phyloP scores from a whole-genome alignment of 2,797 vertebrate genomes.

The Sebastiscus tertius region DNA sequence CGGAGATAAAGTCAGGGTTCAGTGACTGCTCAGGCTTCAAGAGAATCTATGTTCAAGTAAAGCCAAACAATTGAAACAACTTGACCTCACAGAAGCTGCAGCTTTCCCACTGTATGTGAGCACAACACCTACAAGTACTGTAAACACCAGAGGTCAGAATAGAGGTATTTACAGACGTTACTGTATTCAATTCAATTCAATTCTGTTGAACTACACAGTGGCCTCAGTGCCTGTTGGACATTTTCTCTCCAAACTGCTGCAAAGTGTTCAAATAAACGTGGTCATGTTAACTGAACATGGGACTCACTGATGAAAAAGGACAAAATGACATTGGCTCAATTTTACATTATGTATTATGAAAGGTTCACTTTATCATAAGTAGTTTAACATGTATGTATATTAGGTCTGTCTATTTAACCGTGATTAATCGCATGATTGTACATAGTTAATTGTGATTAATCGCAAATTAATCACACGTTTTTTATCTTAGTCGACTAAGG shows the following conservation, averaged over 20 bases:
- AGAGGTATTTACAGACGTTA: background rate
- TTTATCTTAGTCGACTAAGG: too few relatives aligned
- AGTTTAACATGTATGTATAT: too few relatives aligned
- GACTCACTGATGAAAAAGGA: background rate
- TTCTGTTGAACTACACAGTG: background rate
- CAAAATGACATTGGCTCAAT: background rate
- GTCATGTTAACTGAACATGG: background rate
- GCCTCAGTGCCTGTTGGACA: background rate
- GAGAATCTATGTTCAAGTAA: background rate
- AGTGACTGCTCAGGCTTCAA: constrained; percentile 2
- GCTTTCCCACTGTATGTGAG: background rate
- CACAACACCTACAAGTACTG: background rate
- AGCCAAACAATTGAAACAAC: constrained; percentile 7
- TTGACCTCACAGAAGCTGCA: background rate
- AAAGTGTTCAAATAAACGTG: background rate
- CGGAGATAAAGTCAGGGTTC: constrained; percentile 23
- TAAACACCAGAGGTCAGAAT: background rate
- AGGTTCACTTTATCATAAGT: background rate
- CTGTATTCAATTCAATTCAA: background rate
- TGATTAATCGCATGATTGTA: too few relatives aligned
- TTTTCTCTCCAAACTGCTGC: background rate
- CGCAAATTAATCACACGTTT: too few relatives aligned
- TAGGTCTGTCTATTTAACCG: too few relatives aligned
- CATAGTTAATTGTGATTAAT: too few relatives aligned
- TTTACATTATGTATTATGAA: background rate